phyloP scores from a whole-genome alignment of 2,888 invertebrate species.

The Sipunculus nudus region DNA sequence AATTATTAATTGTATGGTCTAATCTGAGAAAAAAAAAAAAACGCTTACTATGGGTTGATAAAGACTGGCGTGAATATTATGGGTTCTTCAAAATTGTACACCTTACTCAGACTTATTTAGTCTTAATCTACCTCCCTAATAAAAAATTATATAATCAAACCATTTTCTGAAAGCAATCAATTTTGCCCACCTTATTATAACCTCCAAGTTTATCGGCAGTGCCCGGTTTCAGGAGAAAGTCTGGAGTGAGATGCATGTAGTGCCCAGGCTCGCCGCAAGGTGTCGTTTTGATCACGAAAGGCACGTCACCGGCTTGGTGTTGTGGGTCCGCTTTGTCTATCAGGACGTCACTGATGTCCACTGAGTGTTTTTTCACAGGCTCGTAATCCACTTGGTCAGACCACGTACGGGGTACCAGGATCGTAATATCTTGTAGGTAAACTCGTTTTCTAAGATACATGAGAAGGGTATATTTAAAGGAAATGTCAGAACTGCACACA shows the following conservation, averaged over 20 bases:
- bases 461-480: too few species aligned
- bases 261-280: constrained; percentile 52
- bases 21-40: too few species aligned
- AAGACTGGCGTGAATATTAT: too few species aligned
- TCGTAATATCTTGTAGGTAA: constrained; percentile 71
- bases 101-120: too few species aligned
- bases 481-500: too few species aligned
- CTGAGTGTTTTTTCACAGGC: constrained; percentile 27
- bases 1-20: too few species aligned
- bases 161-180: too few species aligned
- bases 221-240: constrained; percentile 43
- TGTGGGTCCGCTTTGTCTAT: constrained; percentile 66
- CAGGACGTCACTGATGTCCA: constrained; percentile 69
- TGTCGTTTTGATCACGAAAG: constrained; percentile 44
- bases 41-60: too few species aligned
- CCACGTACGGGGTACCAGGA: constrained; percentile 74
- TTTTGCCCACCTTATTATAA: neutral
- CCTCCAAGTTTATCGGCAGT: constrained; percentile 10
- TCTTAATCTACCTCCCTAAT: too few species aligned
- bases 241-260: constrained; percentile 47
- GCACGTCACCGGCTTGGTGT: constrained; percentile 18
- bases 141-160: too few species aligned
- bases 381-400: constrained; percentile 14
- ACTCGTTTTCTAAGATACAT: constrained; percentile 40
- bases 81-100: too few species aligned